Evolutionary conservation across 2,113 vertebrate species (phyloP).

Genomic region (Progne subis): DNA sequence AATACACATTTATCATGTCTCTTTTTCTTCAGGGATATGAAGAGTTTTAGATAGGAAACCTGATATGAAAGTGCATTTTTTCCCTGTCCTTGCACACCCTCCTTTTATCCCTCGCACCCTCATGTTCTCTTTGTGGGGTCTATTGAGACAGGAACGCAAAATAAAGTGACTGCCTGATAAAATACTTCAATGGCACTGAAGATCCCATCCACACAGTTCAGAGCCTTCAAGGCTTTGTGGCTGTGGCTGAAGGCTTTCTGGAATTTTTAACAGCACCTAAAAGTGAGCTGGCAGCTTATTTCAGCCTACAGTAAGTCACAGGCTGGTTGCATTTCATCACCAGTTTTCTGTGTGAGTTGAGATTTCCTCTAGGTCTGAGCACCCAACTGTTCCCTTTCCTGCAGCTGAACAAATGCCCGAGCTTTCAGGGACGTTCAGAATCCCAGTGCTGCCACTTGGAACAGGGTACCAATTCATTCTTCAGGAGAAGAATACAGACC

Average conservation of each 20-base stretch:
- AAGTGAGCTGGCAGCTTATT: constrained; percentile 3
- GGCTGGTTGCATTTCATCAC: neutral
- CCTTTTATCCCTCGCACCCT: neutral
- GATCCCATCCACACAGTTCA: neutral
- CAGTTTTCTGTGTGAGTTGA: neutral
- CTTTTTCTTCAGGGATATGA: neutral
- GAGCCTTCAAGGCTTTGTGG: neutral
- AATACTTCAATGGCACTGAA: neutral
- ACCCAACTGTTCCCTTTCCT: constrained; percentile 8
- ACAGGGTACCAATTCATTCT: neutral
- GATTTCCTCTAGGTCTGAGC: constrained; percentile 34
- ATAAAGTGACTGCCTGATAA: neutral
- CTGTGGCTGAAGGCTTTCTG: constrained; percentile 6
- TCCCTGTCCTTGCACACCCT: neutral
- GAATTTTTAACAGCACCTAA: constrained; percentile 26
- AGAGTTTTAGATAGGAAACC: neutral
- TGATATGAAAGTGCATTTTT: neutral
- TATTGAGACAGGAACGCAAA: neutral
- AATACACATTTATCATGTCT: neutral
- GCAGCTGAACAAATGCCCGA: neutral
- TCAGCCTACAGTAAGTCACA: neutral
- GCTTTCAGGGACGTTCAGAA: neutral
- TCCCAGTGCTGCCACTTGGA: neutral
- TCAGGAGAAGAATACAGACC: neutral
- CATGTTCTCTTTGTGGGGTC: neutral